Conservation (phyloP, 2,888 invertebrate genomes). For the Drosophila nigricruria region DNA sequence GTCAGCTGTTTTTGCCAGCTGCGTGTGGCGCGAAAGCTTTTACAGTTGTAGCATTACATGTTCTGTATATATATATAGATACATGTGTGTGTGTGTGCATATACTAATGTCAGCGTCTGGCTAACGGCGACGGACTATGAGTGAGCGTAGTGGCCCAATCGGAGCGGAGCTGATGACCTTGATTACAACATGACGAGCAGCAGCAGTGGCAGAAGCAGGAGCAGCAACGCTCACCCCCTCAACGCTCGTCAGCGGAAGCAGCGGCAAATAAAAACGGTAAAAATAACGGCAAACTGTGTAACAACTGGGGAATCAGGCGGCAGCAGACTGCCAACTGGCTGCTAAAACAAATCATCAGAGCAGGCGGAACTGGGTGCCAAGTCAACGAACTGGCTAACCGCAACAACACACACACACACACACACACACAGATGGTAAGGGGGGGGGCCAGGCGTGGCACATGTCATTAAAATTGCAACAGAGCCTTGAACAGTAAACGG, state of each 20-base stretch:
- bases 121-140: constrained; percentile 69
- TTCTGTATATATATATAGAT: neutral
- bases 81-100: constrained; percentile 30
- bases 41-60: constrained; percentile 34
- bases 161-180: constrained; percentile 74
- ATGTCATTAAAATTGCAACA: constrained; percentile 78
- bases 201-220: constrained; percentile 1
- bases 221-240: constrained; percentile 9
- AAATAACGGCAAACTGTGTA: constrained; percentile 60
- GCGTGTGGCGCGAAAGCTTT: constrained; percentile 64
- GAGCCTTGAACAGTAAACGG: constrained; percentile 58
- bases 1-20: constrained; percentile 76
- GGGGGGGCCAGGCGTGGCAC: constrained; percentile 54
- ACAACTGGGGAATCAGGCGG: constrained; percentile 45
- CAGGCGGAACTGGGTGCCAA: constrained; percentile 65
- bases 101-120: constrained; percentile 74
- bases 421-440: constrained; percentile 29
- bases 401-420: constrained; percentile 51
- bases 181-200: constrained; percentile 69
- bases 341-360: constrained; percentile 71
- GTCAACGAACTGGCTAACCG: constrained; percentile 79
- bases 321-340: constrained; percentile 43
- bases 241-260: constrained; percentile 45
- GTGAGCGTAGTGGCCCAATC: constrained; percentile 58
- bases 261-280: constrained; percentile 72